Percentiles rank a stretch among this genome's conserved stretches.
These are phyloP conservation scores for Strongylocentrotus purpuratus DNA, from an alignment of 35 echinoderm and acorn worm species.

Conservation along the genomic window DNA sequence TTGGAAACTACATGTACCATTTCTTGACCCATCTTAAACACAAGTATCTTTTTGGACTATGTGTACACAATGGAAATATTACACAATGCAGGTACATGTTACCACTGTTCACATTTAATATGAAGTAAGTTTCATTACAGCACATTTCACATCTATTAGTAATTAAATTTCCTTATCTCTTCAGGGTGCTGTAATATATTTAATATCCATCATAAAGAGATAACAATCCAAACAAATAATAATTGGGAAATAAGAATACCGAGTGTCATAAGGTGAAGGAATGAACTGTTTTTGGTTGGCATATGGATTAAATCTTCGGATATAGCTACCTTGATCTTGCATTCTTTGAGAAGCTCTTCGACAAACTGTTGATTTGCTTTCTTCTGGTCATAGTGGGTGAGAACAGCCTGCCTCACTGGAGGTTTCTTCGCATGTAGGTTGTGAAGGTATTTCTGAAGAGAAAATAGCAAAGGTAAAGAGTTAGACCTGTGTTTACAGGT, in stretches of 20 bases:
- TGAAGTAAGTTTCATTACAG: too few species aligned
- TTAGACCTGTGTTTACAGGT: too few species aligned
- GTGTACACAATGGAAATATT: background rate
- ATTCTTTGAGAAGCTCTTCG: conserved; percentile 88
- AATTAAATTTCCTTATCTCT: too few species aligned
- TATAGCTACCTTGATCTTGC: conserved; percentile 85
- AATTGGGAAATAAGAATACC: too few species aligned
- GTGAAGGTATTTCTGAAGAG: conserved; percentile 64
- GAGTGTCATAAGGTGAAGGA: too few species aligned
- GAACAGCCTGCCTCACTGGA: conserved; percentile 55
- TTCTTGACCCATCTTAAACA: background rate
- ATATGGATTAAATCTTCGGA: too few species aligned
- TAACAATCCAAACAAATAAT: too few species aligned
- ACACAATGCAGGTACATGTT: background rate
- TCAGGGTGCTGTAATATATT: too few species aligned
- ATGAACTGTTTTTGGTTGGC: too few species aligned
- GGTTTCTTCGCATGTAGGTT: conserved; percentile 62
- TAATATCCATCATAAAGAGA: too few species aligned
- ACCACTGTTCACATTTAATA: background rate
- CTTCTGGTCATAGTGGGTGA: conserved; percentile 80
- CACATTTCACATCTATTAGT: too few species aligned
- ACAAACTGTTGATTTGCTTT: conserved; percentile 94
- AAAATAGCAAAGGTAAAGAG: background rate
- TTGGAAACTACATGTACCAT: too few species aligned
- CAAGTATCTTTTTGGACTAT: background rate